Base-by-base conservation (phyloP, 1,140 invertebrate genomes). In the Trialeurodes vaporariorum region DNA sequence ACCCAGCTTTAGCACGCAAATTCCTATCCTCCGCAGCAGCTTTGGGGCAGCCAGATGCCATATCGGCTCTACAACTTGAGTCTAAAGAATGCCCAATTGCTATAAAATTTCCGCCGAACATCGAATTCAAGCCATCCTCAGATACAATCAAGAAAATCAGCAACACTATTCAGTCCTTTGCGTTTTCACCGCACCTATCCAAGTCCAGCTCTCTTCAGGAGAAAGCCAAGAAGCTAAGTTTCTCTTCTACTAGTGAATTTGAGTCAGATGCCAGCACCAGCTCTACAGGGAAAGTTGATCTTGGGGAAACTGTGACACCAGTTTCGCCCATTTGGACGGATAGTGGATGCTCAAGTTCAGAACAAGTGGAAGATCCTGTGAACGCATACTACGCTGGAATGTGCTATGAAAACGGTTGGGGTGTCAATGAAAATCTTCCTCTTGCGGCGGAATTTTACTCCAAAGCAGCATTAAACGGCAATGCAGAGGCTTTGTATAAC, bases 21-120 rank as follows among this genome's bases (percentile, higher is more conserved):
- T 78, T 83, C 25, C 78, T 87, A 25, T 76, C 73, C 21, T 75
- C 79, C 68, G 84, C 85, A n/a, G 83, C 84, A 2, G 77, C 79
- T 25, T 77, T 84, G 69, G 85, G 84, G 1, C 83, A 85, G 68
- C 66, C 78, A 59, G 79, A 84, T 67, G 84, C 85, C 9, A 76
- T 79, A 59, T 71, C 77, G 66, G 84, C 84, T 23, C 75, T 85
- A 26, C 68, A 75, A 23, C 67, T 76, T 68, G 78, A 76, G 25
- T 66, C 13, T 65, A 59, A 27, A 25, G 59, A 63, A 21, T 63
- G 61, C 21, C 34, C 34, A 9, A 49, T 49, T 17, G 17, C 5
- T 17, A 5, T 49, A 17, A 49, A 49, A 49, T 49, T 49, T 5
- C 17, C 34, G 34, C 34, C 34, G 5, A 49, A 49, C 34, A 5